Evolutionary conservation across 1,140 invertebrate genomes (phyloP), one percentile per base, ranked within the genome.

Genomic region (Drosophila arizonae): DNA sequence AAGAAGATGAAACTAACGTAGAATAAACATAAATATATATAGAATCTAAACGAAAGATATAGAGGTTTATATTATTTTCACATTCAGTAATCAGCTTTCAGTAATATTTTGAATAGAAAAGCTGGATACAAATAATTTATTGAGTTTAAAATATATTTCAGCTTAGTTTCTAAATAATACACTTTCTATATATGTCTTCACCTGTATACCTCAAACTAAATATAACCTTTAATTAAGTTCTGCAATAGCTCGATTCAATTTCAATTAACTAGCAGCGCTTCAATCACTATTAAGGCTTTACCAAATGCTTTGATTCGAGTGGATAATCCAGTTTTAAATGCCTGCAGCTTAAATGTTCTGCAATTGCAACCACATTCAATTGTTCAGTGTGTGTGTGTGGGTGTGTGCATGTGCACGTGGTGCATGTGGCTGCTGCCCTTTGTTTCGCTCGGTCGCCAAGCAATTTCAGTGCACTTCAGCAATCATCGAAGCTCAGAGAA

Each of bases 401-500:
- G 24, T 21, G 11, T 9, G 48, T 30, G 28, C 0, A 3, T 30
- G 48, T 65, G 67, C 46, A 43, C 3, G 41, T 51, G 68, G 66
- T 60, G 67, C 68, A 58, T 61, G 55, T 30, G 28, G 46, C 51
- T 55, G 46, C 51, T 55, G 57, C 51, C 56, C 17, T 62, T 56
- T 45, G 61, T 57, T 64, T 54, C 58, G 41, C 41, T 1, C 4
- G 36, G 68, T 13, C 48, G 43, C 60, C 60, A 60, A 57, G 52
- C 68, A 71, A 65, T 57, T 51, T 62, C 39, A 36, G 43, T 70
- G 61, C 76, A 69, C 78, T 80, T 56, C 62, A 75, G 46, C 60
- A 77, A 73, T 77, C 55, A 63, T 54, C 64, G 58, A 50, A 28
- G 46, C 41, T 3, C 9, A 8, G 3, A 36, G 58, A 30, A 65